Conservation (phyloP, 2,113 vertebrate genomes). For the Prochilodus magdalenae region DNA sequence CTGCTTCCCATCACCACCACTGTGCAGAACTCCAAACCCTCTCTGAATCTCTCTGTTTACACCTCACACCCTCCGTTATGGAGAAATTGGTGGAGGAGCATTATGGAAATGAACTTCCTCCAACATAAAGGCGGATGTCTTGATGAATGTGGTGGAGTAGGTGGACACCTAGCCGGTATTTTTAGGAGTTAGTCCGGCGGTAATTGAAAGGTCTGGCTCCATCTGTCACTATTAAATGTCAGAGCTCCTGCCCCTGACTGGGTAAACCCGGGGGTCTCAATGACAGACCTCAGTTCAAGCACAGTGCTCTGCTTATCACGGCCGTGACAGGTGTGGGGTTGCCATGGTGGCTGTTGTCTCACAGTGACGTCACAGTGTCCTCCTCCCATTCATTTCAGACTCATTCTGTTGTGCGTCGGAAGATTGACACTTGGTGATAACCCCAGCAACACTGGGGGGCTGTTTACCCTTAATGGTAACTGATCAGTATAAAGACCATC, state of each 20-base stretch:
- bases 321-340: background rate
- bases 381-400: background rate
- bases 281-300: background rate
- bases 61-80: too few species aligned
- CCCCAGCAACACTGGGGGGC: background rate
- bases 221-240: background rate
- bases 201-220: background rate
- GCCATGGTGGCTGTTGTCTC: background rate
- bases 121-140: too few species aligned
- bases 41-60: too few species aligned
- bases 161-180: background rate
- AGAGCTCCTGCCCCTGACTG: background rate
- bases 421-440: background rate
- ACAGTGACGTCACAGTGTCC: background rate
- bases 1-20: too few species aligned
- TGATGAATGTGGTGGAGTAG: too few species aligned
- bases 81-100: too few species aligned
- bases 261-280: background rate
- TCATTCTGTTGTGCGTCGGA: background rate
- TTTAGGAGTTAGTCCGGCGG: background rate
- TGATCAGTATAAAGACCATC: too few species aligned
- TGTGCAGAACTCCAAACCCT: too few species aligned
- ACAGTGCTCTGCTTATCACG: background rate
- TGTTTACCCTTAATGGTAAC: background rate
- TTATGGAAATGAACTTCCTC: too few species aligned